Evolutionary conservation across 2,888 invertebrate genomes (phyloP).

Genomic region (Pogonocherus hispidulus): DNA sequence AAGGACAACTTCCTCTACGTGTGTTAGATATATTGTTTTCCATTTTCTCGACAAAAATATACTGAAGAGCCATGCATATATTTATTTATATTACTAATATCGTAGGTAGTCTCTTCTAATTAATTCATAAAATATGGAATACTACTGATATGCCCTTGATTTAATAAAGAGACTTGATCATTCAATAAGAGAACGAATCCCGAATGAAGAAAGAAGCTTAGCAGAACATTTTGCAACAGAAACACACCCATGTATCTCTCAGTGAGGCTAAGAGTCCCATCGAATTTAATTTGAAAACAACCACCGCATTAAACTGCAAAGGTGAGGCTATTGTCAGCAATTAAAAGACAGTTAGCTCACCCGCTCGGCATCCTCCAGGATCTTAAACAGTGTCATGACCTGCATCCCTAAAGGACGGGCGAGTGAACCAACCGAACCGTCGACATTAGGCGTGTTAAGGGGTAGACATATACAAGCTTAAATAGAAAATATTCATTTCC

Average conservation of each 20-base stretch:
- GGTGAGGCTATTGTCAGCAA: constrained; percentile 33
- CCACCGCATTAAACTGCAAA: constrained; percentile 26
- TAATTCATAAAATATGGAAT: too few relatives aligned
- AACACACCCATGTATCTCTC: not conserved
- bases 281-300: constrained; percentile 28
- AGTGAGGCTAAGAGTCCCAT: not conserved
- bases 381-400: constrained; percentile 56
- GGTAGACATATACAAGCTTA: constrained; percentile 61
- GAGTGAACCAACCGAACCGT: constrained; percentile 27
- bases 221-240: too few relatives aligned
- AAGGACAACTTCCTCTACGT: too few relatives aligned
- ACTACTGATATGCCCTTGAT: too few relatives aligned
- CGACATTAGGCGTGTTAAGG: constrained; percentile 36
- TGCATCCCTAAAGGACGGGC: constrained; percentile 55
- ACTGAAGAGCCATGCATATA: too few relatives aligned
- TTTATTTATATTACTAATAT: too few relatives aligned
- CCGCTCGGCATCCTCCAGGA: constrained; percentile 37
- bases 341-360: constrained; percentile 33
- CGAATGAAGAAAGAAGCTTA: too few relatives aligned
- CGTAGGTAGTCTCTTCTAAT: too few relatives aligned
- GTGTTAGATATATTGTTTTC: too few relatives aligned
- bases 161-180: too few relatives aligned
- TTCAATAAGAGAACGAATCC: too few relatives aligned
- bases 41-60: too few relatives aligned
- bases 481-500: constrained; percentile 68